Percentiles rank a stretch among this genome's conserved stretches.
Evolutionary conservation across 1,140 invertebrate species (phyloP).

Genomic region (Papilio glaucus): DNA sequence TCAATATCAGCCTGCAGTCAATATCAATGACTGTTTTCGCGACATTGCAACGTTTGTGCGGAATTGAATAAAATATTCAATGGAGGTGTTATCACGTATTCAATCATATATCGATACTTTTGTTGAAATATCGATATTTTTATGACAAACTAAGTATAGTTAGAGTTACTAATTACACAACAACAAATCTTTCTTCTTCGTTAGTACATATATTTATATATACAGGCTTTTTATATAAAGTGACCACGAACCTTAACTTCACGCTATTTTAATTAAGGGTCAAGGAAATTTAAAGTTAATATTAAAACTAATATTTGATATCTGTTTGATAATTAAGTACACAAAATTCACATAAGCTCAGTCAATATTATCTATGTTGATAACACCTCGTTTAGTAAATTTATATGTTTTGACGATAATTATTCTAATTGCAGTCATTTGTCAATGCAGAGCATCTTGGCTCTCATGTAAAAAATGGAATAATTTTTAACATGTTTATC

Average conservation of each 20-base stretch:
- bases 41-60: slow-evolving; percentile 52
- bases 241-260: too few species aligned
- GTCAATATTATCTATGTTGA: slow-evolving; percentile 23
- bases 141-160: neutral
- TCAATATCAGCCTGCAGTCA: slow-evolving; percentile 66
- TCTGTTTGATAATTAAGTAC: neutral
- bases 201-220: too few species aligned
- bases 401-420: slow-evolving; percentile 22
- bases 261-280: too few species aligned
- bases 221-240: too few species aligned
- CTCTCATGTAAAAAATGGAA: neutral
- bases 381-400: slow-evolving; percentile 25
- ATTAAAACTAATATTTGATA: neutral
- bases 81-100: slow-evolving; percentile 1
- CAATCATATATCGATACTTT: neutral
- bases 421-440: slow-evolving; percentile 31
- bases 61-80: slow-evolving; percentile 36
- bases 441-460: slow-evolving; percentile 11
- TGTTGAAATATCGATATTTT: neutral
- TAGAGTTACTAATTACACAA: neutral
- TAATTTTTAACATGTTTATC: slow-evolving; percentile 4
- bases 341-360: neutral
- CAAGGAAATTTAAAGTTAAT: neutral
- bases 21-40: slow-evolving; percentile 75
- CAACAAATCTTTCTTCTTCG: too few species aligned